Evolutionary conservation across 2,113 vertebrate species (phyloP).

Genomic region (Silurus asotus): DNA sequence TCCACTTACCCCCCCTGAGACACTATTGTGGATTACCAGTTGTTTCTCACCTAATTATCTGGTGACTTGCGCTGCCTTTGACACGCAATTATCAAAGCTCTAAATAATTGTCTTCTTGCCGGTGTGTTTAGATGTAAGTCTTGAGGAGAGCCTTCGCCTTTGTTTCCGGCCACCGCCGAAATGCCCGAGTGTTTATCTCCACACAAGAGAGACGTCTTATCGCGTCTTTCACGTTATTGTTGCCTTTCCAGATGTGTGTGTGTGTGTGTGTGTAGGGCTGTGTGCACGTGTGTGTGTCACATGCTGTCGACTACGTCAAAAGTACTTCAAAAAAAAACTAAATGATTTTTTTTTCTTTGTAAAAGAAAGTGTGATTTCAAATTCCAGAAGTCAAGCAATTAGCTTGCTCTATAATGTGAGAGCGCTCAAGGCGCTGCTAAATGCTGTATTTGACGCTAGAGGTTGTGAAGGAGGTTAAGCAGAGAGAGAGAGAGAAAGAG

Average conservation of each 20-base stretch:
- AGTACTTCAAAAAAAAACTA: not conserved
- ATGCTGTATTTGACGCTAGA: constrained; percentile 60
- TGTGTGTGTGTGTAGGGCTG: not conserved
- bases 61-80: constrained; percentile 75
- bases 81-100: constrained; percentile 81
- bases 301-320: constrained; percentile 15
- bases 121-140: constrained; percentile 74
- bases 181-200: constrained; percentile 71
- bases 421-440: constrained; percentile 57
- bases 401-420: constrained; percentile 61
- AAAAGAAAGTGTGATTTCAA: constrained; percentile 33
- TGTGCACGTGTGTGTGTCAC: not conserved
- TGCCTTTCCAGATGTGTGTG: constrained; percentile 22
- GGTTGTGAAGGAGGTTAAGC: constrained; percentile 60
- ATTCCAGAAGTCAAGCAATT: constrained; percentile 58
- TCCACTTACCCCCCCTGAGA: constrained; percentile 64
- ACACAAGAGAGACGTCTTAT: constrained; percentile 58
- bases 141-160: constrained; percentile 61
- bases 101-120: constrained; percentile 78
- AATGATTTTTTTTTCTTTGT: not conserved
- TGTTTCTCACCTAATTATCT: constrained; percentile 78
- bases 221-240: constrained; percentile 5
- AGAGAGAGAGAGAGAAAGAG: constrained; percentile 19
- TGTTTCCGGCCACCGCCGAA: constrained; percentile 62
- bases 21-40: constrained; percentile 77